phyloP scores from a whole-genome alignment of 1,140 invertebrate genomes.

The Cyrtorhinus lividipennis region DNA sequence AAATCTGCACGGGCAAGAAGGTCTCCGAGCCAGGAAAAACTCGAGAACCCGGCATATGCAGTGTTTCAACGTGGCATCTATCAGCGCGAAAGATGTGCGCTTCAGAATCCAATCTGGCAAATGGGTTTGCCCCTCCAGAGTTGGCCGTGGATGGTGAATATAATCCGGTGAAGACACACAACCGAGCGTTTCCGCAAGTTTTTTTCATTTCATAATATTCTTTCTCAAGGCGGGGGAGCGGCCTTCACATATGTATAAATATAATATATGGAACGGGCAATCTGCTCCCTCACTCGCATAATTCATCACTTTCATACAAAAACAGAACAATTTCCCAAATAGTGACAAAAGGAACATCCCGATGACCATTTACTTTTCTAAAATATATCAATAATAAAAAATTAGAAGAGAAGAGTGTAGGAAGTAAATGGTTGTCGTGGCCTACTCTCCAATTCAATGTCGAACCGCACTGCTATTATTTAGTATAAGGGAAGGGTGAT shows the following conservation, averaged over 20 bases:
- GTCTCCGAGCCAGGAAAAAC: too few relatives aligned
- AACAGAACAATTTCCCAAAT: too few relatives aligned
- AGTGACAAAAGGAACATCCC: too few relatives aligned
- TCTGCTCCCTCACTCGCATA: not conserved
- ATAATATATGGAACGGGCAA: not conserved
- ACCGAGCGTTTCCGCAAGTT: not conserved
- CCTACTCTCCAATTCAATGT: too few relatives aligned
- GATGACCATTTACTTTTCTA: too few relatives aligned
- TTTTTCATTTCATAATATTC: not conserved
- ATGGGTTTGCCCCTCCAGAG: not conserved
- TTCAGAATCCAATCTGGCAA: constrained; percentile 8
- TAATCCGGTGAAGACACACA: not conserved
- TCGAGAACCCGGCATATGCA: not conserved
- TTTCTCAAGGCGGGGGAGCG: not conserved
- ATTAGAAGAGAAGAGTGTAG: too few relatives aligned
- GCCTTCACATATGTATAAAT: not conserved
- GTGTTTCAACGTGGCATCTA: not conserved
- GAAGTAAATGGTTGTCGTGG: too few relatives aligned
- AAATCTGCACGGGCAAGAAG: too few relatives aligned
- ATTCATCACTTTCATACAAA: too few relatives aligned
- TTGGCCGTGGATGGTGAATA: not conserved
- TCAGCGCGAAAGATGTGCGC: not conserved
- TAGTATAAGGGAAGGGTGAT: too few relatives aligned
- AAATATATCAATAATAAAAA: too few relatives aligned
- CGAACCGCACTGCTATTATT: too few relatives aligned